These are phyloP conservation scores for Misgurnus mizolepis DNA, from an alignment of 2,113 vertebrate genomes.

Conservation along the genomic window DNA sequence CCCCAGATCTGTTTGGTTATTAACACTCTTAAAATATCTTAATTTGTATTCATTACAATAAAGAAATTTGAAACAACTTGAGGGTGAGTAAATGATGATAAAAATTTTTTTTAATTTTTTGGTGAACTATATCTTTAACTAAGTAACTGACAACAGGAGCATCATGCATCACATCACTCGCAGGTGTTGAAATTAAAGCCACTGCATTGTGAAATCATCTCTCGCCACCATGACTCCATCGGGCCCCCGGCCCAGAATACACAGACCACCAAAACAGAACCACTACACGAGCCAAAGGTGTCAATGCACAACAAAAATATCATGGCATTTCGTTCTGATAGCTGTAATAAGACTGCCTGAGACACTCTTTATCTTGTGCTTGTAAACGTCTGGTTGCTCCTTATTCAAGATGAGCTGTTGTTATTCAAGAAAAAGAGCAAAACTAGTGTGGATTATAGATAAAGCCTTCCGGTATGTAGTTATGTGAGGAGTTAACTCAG, in stretches of 20 bases:
- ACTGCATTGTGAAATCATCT: conserved; percentile 32
- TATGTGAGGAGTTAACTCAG: conserved; percentile 57
- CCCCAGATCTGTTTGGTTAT: too few species aligned
- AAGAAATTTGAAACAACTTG: too few species aligned
- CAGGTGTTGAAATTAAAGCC: conserved; percentile 31
- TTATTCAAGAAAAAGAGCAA: conserved; percentile 6
- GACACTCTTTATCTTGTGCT: background rate
- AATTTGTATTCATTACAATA: too few species aligned
- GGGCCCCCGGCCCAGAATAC: conserved; percentile 50
- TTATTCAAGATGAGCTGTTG: too few species aligned
- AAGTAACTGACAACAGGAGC: background rate
- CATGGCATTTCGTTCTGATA: conserved; percentile 19
- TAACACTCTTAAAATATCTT: too few species aligned
- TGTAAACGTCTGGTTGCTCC: background rate
- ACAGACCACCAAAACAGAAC: conserved; percentile 48
- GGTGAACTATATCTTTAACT: too few species aligned
- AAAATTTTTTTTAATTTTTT: too few species aligned
- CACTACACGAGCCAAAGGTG: conserved; percentile 34
- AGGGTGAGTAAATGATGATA: too few species aligned
- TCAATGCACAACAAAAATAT: conserved; percentile 46
- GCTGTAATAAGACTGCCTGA: background rate
- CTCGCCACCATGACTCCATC: conserved; percentile 46
- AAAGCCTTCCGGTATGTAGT: conserved; percentile 52
- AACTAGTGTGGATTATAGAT: conserved; percentile 46
- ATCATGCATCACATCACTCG: background rate